Evolutionary conservation across 2,888 invertebrate genomes (phyloP), one percentile per base, ranked within the genome.

Genomic region (Trichopoda pennipes): DNA sequence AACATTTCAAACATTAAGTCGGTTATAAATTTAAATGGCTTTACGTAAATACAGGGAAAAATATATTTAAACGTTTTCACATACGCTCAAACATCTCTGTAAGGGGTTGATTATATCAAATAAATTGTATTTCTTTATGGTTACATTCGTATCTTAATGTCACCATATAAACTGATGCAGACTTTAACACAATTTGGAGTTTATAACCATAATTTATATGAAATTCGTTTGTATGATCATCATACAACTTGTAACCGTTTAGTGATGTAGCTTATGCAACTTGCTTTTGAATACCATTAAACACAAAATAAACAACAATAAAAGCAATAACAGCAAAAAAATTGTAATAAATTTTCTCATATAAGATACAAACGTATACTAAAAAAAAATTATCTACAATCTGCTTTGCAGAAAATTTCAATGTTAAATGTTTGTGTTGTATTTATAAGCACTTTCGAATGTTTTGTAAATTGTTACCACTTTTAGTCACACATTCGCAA

Each of bases 211-310:
- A 44, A n/a, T 16, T 6, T 44, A n/a, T 16, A 16, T 44, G 14
- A 42, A 16, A 42, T 56, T 47, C 55, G 17, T 10, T 60, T n/a
- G 44, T 38, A 60, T 32, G n/a, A 8, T 49, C 14, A n/a, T 32
- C 23, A 58, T 19, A 32, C 53, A 69, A 19, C 8, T 28, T 44
- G 16, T 49, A 51, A 19, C 21, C 73, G 73, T 35, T 58, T 69
- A 74, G 19, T 78, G 77, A 77, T 73, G 64, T 53, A 74, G 44
- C 74, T 81, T 74, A 58, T 38, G 73, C 61, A 38, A 73, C 73
- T 61, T 74, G 69, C 73, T 69, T 80, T 81, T 32, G 44, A 74
- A 81, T 77, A 53, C 63, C 19, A 73, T 77, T 69, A 64, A 63
- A 47, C 23, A 51, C 4, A 51, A 60, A 75, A 49, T 17, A 68